Evolutionary conservation across 2,797 vertebrate species (phyloP).

Genomic region (Dallia pectoralis): DNA sequence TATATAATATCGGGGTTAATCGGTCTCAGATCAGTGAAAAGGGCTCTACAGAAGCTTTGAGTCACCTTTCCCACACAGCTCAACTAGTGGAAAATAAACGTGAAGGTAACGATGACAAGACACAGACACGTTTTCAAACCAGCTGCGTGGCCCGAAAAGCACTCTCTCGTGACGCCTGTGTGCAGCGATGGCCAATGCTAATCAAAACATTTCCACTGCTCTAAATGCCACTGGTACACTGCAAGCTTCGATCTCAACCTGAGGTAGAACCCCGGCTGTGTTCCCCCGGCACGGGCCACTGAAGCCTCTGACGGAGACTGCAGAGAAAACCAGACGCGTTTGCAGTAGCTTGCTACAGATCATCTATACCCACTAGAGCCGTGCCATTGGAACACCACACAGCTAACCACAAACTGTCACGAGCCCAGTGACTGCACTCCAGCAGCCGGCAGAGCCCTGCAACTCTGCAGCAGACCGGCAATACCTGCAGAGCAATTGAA

Average conservation of each 20-base stretch:
- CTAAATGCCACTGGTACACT: not conserved
- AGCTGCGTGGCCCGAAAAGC: too few species aligned
- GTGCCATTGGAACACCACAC: slow-evolving; percentile 21
- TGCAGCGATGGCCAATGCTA: too few species aligned
- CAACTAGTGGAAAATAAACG: slow-evolving; percentile 4
- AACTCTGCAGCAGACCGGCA: slow-evolving; percentile 23
- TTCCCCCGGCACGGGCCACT: not conserved
- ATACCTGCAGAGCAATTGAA: not conserved
- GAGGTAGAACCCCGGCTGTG: not conserved
- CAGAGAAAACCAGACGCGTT: not conserved
- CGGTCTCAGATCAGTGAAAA: too few species aligned
- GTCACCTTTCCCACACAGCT: not conserved
- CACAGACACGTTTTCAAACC: not conserved
- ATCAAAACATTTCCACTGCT: not conserved
- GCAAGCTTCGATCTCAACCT: not conserved
- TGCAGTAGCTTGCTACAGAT: slow-evolving; percentile 12
- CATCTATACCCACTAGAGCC: slow-evolving; percentile 27
- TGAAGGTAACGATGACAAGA: not conserved
- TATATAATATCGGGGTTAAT: too few species aligned
- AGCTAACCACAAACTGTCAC: slow-evolving; percentile 27
- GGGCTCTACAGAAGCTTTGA: not conserved
- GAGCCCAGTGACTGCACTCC: slow-evolving; percentile 35
- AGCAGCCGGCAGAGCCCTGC: slow-evolving; percentile 43
- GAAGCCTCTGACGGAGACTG: not conserved
- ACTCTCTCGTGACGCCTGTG: too few species aligned